Percentiles rank a stretch among this genome's conserved stretches.
Evolutionary conservation across 2,888 invertebrate genomes (phyloP).

Genomic region (Macroteleia sp.): DNA sequence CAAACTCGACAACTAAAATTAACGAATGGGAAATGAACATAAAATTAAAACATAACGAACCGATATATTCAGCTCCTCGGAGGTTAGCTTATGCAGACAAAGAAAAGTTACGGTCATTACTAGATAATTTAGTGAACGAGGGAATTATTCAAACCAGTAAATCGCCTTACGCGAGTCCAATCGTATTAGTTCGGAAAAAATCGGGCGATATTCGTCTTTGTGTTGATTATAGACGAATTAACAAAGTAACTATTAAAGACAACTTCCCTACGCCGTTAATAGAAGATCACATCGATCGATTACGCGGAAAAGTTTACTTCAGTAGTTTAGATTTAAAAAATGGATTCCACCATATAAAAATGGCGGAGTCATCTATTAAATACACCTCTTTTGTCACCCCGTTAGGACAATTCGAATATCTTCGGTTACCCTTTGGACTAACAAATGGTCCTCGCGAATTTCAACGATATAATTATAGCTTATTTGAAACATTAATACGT

Average conservation of each 20-base stretch:
- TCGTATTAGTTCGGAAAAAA: background rate
- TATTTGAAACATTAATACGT: too few relatives aligned
- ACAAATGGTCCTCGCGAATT: conserved; percentile 11
- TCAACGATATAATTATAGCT: background rate
- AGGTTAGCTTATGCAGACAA: background rate
- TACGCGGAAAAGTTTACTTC: background rate
- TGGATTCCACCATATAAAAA: conserved; percentile 26
- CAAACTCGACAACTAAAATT: too few relatives aligned
- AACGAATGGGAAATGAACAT: background rate
- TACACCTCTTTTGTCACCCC: conserved; percentile 11
- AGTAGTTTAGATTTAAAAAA: background rate
- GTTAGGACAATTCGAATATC: background rate
- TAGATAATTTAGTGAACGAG: background rate
- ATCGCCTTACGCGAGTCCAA: conserved; percentile 3
- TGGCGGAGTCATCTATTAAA: conserved; percentile 8
- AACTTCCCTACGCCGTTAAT: conserved; percentile 13
- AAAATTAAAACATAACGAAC: background rate
- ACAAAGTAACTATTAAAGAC: conserved; percentile 5
- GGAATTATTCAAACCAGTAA: background rate
- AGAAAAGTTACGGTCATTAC: background rate
- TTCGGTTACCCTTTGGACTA: conserved; percentile 8
- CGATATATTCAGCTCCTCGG: background rate
- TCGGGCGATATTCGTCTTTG: conserved; percentile 1
- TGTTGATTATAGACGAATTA: background rate
- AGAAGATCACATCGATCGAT: background rate